A percentile compares a stretch with the other conserved stretches of the same genome.
phyloP scores from a whole-genome alignment of 2,888 invertebrate genomes.

The Morpho achilles region DNA sequence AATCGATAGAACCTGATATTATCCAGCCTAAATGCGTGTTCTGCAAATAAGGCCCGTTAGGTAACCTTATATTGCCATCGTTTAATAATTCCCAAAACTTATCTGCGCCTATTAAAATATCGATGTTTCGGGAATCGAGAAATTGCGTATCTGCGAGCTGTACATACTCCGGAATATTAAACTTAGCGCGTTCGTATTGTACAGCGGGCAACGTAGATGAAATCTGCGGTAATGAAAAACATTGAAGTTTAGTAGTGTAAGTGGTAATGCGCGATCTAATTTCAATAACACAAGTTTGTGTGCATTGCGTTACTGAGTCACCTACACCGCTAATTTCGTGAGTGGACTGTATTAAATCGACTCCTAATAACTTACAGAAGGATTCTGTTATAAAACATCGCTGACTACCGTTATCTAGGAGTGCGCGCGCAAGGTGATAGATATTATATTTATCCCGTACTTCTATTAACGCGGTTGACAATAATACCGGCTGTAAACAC shows the following conservation, averaged over 20 bases:
- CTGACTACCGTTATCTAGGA: slow-evolving; percentile 12
- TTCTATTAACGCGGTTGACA: slow-evolving; percentile 1
- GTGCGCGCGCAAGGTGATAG: background rate
- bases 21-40: slow-evolving; percentile 31
- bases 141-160: background rate
- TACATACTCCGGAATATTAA: background rate
- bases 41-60: slow-evolving; percentile 18
- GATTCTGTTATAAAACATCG: slow-evolving; percentile 6
- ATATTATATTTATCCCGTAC: background rate
- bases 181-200: slow-evolving; percentile 1
- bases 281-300: background rate
- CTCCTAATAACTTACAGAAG: background rate
- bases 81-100: slow-evolving; percentile 1
- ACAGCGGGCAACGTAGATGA: slow-evolving; percentile 1
- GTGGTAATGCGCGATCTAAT: background rate
- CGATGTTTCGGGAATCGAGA: background rate
- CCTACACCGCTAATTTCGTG: slow-evolving; percentile 12
- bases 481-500: background rate
- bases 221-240: background rate
- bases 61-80: slow-evolving; percentile 1
- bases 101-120: slow-evolving; percentile 3
- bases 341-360: slow-evolving; percentile 8
- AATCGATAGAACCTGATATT: slow-evolving; percentile 25
- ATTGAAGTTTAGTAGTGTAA: slow-evolving; percentile 2
- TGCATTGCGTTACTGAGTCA: background rate